phyloP scores from a whole-genome alignment of 2,113 vertebrate genomes.

The Pipra filicauda region DNA sequence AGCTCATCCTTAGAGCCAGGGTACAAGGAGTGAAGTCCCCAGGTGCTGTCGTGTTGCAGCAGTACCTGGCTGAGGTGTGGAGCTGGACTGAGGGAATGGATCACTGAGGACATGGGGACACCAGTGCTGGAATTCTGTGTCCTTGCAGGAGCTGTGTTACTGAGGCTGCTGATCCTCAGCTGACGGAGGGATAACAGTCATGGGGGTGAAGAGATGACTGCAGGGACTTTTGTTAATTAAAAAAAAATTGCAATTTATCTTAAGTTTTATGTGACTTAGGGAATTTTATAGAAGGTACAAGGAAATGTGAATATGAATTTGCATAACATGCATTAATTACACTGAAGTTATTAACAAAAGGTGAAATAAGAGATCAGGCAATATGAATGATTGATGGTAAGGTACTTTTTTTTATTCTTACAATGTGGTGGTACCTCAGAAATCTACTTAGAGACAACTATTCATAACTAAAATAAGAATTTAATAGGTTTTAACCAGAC shows the following conservation, averaged over 20 bases:
- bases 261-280: background rate
- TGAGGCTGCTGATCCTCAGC: background rate
- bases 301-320: background rate
- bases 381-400: background rate
- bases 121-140: background rate
- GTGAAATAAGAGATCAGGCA: background rate
- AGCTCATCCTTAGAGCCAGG: background rate
- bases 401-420: background rate
- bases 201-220: background rate
- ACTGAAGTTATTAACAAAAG: background rate
- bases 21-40: background rate
- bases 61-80: background rate
- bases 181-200: accelerated
- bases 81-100: accelerated
- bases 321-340: accelerated
- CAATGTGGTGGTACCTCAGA: background rate
- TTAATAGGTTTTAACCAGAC: background rate
- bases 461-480: background rate
- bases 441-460: background rate
- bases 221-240: background rate
- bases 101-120: accelerated
- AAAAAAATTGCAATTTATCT: background rate
- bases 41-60: background rate
- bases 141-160: background rate
- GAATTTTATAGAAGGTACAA: background rate